A percentile compares a stretch with the other conserved stretches of the same genome.
Conservation (phyloP, 2,113 vertebrate genomes). For the Hypocryptadius cinnamomeus region DNA sequence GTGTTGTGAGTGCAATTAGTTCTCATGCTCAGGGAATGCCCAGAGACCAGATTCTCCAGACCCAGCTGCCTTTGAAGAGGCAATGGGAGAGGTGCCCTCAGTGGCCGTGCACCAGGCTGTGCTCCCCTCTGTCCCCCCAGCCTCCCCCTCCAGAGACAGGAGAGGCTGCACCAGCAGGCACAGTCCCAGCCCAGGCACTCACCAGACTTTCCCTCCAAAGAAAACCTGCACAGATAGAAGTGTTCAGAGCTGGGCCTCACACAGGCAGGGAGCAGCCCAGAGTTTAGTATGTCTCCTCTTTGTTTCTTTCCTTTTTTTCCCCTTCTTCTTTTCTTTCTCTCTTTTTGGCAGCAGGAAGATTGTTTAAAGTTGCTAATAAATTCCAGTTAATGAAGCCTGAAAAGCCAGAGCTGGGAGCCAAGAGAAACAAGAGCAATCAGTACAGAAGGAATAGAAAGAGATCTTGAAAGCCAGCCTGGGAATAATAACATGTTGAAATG, state of each 20-base stretch:
- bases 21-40: not conserved
- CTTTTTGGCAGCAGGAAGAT: constrained; percentile 13
- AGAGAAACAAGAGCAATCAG: constrained; percentile 58
- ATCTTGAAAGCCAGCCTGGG: constrained; percentile 53
- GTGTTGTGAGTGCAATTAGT: not conserved
- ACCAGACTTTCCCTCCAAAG: not conserved
- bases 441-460: constrained; percentile 57
- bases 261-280: not conserved
- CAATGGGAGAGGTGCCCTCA: not conserved
- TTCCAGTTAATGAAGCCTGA: constrained; percentile 64
- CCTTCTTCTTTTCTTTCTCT: not conserved
- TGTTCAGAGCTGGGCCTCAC: constrained; percentile 22
- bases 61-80: not conserved
- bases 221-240: not conserved
- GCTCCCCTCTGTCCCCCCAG: not conserved
- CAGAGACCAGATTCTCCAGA: not conserved
- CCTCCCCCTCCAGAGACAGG: not conserved
- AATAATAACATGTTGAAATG: constrained; percentile 62
- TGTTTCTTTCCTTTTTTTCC: not conserved
- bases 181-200: not conserved
- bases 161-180: not conserved
- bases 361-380: constrained; percentile 66
- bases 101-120: not conserved
- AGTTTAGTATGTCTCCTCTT: not conserved
- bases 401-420: constrained; percentile 53